Percentiles rank a stretch among this genome's conserved stretches.
Evolutionary conservation across 2,888 invertebrate genomes (phyloP).

Genomic region (Nowickia ferox): DNA sequence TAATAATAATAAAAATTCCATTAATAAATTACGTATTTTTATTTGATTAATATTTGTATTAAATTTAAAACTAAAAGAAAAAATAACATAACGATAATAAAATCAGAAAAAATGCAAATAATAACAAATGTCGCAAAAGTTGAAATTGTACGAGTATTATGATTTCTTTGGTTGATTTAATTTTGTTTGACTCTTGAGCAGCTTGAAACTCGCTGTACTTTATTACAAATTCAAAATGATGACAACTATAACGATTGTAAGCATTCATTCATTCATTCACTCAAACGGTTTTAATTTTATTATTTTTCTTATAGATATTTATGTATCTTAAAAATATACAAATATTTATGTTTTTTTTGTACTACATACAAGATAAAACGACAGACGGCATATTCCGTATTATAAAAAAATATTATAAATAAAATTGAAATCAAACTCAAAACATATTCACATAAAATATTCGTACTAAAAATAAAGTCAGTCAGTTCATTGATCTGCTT

Average conservation of each 20-base stretch:
- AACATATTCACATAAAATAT: slow-evolving; percentile 37
- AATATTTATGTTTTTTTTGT: slow-evolving; percentile 38
- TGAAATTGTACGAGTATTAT: slow-evolving; percentile 33
- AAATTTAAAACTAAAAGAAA: slow-evolving; percentile 43
- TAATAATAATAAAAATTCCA: slow-evolving; percentile 48
- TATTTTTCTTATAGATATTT: slow-evolving; percentile 15
- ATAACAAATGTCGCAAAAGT: slow-evolving; percentile 26
- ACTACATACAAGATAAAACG: slow-evolving; percentile 15
- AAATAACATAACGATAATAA: neutral
- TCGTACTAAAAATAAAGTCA: slow-evolving; percentile 38
- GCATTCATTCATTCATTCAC: slow-evolving; percentile 28
- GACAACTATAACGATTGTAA: slow-evolving; percentile 38
- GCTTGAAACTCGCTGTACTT: slow-evolving; percentile 5
- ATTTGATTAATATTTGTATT: slow-evolving; percentile 58
- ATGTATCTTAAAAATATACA: slow-evolving; percentile 2
- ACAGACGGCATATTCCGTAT: neutral
- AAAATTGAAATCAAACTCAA: slow-evolving; percentile 33
- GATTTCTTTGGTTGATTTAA: slow-evolving; percentile 24
- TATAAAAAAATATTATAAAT: neutral
- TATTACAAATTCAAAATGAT: slow-evolving; percentile 30
- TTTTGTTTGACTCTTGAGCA: slow-evolving; percentile 25
- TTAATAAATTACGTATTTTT: slow-evolving; percentile 62
- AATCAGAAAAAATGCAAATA: neutral
- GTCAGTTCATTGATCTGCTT: slow-evolving; percentile 64
- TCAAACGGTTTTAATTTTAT: slow-evolving; percentile 24